Evolutionary conservation across 2,113 vertebrate species (phyloP), one percentile per base, ranked within the genome.

Genomic region (Pedetes capensis): DNA sequence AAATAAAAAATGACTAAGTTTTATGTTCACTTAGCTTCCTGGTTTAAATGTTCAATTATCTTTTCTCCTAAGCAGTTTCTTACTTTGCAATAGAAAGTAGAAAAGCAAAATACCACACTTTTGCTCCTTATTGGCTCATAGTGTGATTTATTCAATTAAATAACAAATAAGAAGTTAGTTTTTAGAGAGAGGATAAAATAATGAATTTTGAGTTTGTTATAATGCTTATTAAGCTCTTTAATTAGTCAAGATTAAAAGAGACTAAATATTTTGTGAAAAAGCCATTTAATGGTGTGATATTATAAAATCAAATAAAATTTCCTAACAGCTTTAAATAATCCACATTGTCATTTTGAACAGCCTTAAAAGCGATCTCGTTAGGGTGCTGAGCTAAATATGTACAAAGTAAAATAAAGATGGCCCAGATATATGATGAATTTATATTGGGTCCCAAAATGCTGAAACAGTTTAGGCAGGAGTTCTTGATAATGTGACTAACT

Each of bases 1-100:
- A 37, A 95, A 72, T 72, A 13, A 64, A 61, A 89, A 92, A 23
- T 84, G 76, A 74, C 32, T 87, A 53, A 68, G 57, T 90, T 89
- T 80, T 87, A 32, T 87, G 13, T 81, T 84, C 20, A 69, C 39
- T 72, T 68, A 93, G 74, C 27, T 63, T 95, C 3, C 76, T 12
- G 66, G 5, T 39, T 68, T 44, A 55, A 78, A 72, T 79, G 6
- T 39, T 87, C 63, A 80, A 44, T 94, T 93, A 74, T 78, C 13
- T 25, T 89, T 8, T 5, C 20, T 78, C 23, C 88, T 34, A 17
- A 53, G 3, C 17, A 76, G 29, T 64, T 88, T 91, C 39, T 39
- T 34, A 4, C n/a, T 84, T 72, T 25, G 23, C 32, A 72, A 39
- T 91, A 76, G 44, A 51, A 92, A 76, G 23, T 61, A 71, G 81